Evolutionary conservation across 2,888 invertebrate species (phyloP), one percentile per base, ranked within the genome.

Genomic region (Ischnura elegans): DNA sequence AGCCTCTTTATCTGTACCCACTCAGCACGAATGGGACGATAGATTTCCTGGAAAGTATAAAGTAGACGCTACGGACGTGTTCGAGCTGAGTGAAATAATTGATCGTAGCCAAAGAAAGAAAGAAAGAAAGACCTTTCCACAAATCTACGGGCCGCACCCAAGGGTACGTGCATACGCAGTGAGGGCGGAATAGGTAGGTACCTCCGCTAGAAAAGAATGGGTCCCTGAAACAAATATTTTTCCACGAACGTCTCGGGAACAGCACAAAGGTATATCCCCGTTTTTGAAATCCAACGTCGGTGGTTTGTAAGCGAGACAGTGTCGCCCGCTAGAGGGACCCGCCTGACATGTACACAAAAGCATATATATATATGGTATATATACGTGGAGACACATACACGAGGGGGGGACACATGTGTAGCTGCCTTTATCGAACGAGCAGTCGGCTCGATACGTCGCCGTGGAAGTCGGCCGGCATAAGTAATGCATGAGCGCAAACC

Each of bases 401-500:
- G n/a, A n/a, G n/a, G n/a, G n/a, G n/a, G 36, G 76, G 25, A 36
- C 76, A 76, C 36, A n/a, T 36, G 76, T 76, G 76, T 29, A 29
- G 45, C 19, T 0, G 86, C 86, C 45, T n/a, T 25, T 86, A 86
- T 86, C 86, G 86, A 86, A 43, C 86, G 86, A 86, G 46, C 21
- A n/a, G 46, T 25, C 46, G 45, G 45, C 46, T 21, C 45, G 45
- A 45, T 46, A 46, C 45, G 45, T 25, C 86, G 21, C 61, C 8
- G 21, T 46, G 86, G 46, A 76, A 36, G 46, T 46, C 45, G 86
- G 86, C 19, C 42, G 86, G 46, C 86, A 86, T 86, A 86, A 45
- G 45, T 86, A 86, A 86, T 86, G 86, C 46, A 86, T 86, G 86
- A 86, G 76, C 36, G 76, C 36, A 76, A 76, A 76, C 29, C 36